Evolutionary conservation across 2,113 vertebrate genomes (phyloP), one percentile per base, ranked within the genome.

Genomic region (Cheirogaleus medius): DNA sequence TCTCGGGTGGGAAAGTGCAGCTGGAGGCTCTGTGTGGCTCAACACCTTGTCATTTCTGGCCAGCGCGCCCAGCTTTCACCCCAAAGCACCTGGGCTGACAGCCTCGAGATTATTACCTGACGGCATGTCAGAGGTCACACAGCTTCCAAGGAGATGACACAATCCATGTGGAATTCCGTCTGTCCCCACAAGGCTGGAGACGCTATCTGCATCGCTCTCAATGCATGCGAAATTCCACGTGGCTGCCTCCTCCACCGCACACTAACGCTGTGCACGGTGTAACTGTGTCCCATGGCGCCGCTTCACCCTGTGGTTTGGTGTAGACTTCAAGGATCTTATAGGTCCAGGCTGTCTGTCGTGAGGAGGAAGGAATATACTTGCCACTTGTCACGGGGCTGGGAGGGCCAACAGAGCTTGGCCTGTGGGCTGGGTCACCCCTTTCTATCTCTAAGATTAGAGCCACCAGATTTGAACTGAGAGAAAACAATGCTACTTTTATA

Each of bases 21-120:
- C 56, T 66, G 49, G 42, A 39, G 42, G 29, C 17, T 52, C 49
- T 17, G 1, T 1, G 9, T n/a, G 93, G 66, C 44, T 90, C 90
- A 90, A 37, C 76, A 90, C 94, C 92, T 54, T 86, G 91, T 97
- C 89, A 94, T 93, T 90, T 81, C 71, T 37, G 66, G 54, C 17
- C 0, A 0, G 25, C 8, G 17, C 71, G 93, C 83, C 49, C 66
- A 12, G 42, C 60, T 39, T 91, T 92, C 64, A 37, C 83, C 39
- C 20, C 0, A 29, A 58, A 54, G 74, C 96, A 95, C 91, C 97
- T 91, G 91, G 82, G 73, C 78, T 69, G 4, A 0, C n/a, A 23
- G 78, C 11, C 34, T 1, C 6, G 20, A n/a, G 32, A 63, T 37
- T 44, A 27, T 60, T 42, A 90, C 66, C 3, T 15, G 42, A 47